These are phyloP conservation scores for Lepidocolaptes lacrymiger DNA, from an alignment of 2,797 vertebrate species.

Conservation along the genomic window DNA sequence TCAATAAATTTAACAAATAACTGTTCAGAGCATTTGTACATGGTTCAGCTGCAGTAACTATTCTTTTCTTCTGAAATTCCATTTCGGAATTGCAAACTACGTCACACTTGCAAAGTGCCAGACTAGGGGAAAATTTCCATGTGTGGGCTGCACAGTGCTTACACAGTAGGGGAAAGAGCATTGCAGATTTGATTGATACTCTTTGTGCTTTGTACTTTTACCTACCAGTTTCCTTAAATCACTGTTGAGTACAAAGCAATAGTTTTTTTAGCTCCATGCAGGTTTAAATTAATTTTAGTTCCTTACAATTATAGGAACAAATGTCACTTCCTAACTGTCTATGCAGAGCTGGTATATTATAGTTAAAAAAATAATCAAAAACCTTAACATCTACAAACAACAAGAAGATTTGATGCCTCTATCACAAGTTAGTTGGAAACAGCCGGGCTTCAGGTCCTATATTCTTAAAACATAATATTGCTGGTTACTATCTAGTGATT, in stretches of 20 bases:
- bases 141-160: slow-evolving; percentile 23
- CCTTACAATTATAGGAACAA: background rate
- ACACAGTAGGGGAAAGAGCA: background rate
- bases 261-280: background rate
- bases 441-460: background rate
- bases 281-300: background rate
- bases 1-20: background rate
- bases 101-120: slow-evolving; percentile 33
- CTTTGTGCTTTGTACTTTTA: background rate
- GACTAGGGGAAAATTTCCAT: slow-evolving; percentile 12
- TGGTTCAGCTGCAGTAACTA: background rate
- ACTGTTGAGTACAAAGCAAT: background rate
- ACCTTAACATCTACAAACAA: background rate
- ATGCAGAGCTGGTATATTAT: background rate
- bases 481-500: background rate
- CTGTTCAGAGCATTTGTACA: background rate
- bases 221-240: background rate
- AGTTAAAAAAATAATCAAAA: background rate
- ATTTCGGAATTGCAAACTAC: background rate
- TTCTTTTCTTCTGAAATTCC: background rate
- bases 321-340: background rate
- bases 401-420: background rate
- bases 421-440: background rate
- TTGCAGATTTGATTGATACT: slow-evolving; percentile 29
- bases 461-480: background rate